These are phyloP conservation scores for Chamaea fasciata DNA, from an alignment of 2,113 vertebrate species.

Conservation along the genomic window DNA sequence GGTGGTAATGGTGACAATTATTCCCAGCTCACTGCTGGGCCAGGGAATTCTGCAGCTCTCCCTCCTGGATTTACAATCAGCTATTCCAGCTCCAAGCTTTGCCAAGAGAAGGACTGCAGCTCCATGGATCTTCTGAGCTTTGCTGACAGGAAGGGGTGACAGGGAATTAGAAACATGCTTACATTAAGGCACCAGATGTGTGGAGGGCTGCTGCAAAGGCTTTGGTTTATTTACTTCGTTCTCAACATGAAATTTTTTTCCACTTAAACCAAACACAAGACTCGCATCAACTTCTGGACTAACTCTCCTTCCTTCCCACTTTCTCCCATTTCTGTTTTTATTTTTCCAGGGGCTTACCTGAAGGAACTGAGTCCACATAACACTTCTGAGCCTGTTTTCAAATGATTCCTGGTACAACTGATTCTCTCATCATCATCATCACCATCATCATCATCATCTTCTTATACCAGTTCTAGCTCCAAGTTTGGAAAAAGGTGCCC, in stretches of 20 bases:
- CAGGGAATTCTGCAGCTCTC: background rate
- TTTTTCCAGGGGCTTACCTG: slow-evolving; percentile 60
- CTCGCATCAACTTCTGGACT: slow-evolving; percentile 1
- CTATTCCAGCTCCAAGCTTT: background rate
- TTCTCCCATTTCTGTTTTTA: slow-evolving; percentile 11
- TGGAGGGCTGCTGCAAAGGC: slow-evolving; percentile 1
- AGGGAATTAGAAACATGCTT: background rate
- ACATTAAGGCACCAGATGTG: background rate
- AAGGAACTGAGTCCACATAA: slow-evolving; percentile 63
- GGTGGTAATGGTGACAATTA: background rate
- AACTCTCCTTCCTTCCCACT: slow-evolving; percentile 53
- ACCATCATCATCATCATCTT: slow-evolving; percentile 51
- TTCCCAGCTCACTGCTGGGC: background rate
- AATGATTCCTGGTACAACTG: slow-evolving; percentile 60
- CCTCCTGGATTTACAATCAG: background rate
- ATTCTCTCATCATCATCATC: slow-evolving; percentile 52
- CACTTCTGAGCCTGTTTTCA: slow-evolving; percentile 64
- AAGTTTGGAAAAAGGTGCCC: slow-evolving; percentile 65
- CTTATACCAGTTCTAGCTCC: slow-evolving; percentile 62
- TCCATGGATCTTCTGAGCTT: background rate
- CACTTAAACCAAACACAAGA: background rate
- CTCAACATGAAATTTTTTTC: background rate
- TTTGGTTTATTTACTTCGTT: background rate
- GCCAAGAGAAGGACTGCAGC: background rate
- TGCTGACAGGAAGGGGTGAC: background rate